Evolutionary conservation across 1,140 invertebrate genomes (phyloP).

Genomic region (honey bee (Apis mellifera)): DNA sequence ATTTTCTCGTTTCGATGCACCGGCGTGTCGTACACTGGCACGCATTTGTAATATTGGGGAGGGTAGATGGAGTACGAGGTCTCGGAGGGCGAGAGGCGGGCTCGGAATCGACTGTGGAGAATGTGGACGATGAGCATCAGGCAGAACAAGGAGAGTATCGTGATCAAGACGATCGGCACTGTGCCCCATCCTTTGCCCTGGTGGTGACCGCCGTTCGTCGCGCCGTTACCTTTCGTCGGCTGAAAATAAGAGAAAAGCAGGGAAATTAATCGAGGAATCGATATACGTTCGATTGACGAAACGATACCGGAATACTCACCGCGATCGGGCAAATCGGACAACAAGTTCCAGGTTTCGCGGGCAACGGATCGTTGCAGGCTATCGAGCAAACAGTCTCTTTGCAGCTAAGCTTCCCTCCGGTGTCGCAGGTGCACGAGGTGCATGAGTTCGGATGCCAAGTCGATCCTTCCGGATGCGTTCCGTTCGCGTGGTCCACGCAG

Average conservation of each 20-base stretch:
- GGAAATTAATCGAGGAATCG: not conserved
- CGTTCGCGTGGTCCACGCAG: slow-evolving; percentile 73
- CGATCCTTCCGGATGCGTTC: slow-evolving; percentile 72
- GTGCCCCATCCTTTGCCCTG: slow-evolving; percentile 71
- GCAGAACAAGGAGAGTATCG: slow-evolving; percentile 70
- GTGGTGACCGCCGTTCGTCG: slow-evolving; percentile 29
- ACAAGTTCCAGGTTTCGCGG: slow-evolving; percentile 71
- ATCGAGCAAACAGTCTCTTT: slow-evolving; percentile 75
- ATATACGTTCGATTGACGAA: not conserved
- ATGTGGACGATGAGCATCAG: slow-evolving; percentile 72
- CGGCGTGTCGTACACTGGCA: slow-evolving; percentile 75
- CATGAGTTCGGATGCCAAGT: slow-evolving; percentile 75
- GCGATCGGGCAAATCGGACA: slow-evolving; percentile 75
- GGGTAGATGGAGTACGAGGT: slow-evolving; percentile 70
- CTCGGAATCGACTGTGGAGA: slow-evolving; percentile 72
- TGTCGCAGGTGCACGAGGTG: slow-evolving; percentile 73
- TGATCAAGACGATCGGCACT: slow-evolving; percentile 74
- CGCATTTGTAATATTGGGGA: slow-evolving; percentile 78
- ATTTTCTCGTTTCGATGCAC: slow-evolving; percentile 75
- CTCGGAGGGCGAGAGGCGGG: slow-evolving; percentile 70
- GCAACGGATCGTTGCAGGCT: slow-evolving; percentile 72
- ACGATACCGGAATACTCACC: slow-evolving; percentile 58
- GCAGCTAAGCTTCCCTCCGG: slow-evolving; percentile 72
- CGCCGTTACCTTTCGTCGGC: slow-evolving; percentile 53
- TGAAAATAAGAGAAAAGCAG: slow-evolving; percentile 37